Evolutionary conservation across 2,888 invertebrate species (phyloP), one percentile per base, ranked within the genome.

Genomic region (Thereva unica): DNA sequence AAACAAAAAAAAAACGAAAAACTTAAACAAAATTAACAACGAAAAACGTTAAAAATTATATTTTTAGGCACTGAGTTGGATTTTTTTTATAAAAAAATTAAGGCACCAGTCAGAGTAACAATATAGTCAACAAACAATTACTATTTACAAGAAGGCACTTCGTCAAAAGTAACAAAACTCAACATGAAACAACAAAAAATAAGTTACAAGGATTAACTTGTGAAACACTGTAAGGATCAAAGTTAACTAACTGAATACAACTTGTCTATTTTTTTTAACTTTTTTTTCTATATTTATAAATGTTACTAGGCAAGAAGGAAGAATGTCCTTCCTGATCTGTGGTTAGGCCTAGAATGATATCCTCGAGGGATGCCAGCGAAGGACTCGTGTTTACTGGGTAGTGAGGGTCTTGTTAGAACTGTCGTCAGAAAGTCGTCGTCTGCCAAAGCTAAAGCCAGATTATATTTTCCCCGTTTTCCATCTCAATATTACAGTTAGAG

Each of bases 311-410:
- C 63, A 68, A 68, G 66, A 64, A 70, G 69, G 69, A 71, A 71
- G 68, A 74, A 75, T 77, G 80, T 80, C 78, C 77, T 80, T 77
- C 75, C 78, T 76, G 78, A 78, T 78, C 79, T 77, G 78, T 77
- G 79, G 81, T 79, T 81, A 80, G 80, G 81, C 81, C 81, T 81
- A 81, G 80, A 80, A 79, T 80, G 81, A 80, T 77, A 76, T 76
- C 78, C 78, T 77, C 78, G 75, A 76, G 76, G 75, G 76, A 70
- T 71, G 66, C 66, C 40, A 65, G 41, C 67, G 65, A 63, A 64
- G 67, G 68, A 59, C 66, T 68, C 65, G 55, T 50, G 67, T 67
- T 70, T 38, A 49, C 59, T 47, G 47, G 59, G 47, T 49, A 52
- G 52, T 52, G 42, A 61, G 63, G 9, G 44, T 59, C 23, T 45